Conservation (phyloP, 2,797 vertebrate species). For the Pempheris klunzingeri region DNA sequence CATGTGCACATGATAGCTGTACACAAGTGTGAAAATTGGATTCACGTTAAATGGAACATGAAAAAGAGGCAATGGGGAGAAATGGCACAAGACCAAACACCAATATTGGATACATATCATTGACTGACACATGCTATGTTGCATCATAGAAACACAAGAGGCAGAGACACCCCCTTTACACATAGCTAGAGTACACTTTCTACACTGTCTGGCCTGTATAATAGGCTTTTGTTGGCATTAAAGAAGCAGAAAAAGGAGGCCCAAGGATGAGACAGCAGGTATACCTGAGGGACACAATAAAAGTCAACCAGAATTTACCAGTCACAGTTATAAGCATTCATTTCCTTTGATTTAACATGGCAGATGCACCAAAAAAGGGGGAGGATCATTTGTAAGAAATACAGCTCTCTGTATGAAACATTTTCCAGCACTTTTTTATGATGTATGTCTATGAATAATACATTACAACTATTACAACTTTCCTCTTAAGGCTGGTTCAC, state of each 20-base stretch:
- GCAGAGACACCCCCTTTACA: neutral
- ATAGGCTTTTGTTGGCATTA: conserved; percentile 23
- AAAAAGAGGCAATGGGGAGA: conserved; percentile 51
- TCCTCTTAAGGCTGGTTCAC: conserved; percentile 35
- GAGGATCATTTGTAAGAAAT: conserved; percentile 49
- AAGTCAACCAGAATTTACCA: conserved; percentile 47
- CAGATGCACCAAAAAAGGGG: conserved; percentile 36
- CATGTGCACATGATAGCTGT: conserved; percentile 48
- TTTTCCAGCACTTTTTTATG: conserved; percentile 33
- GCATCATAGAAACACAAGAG: conserved; percentile 19
- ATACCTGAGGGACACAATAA: conserved; percentile 54
- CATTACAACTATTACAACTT: conserved; percentile 34
- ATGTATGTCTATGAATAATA: conserved; percentile 49
- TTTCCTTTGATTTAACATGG: conserved; percentile 36
- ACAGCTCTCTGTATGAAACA: conserved; percentile 29
- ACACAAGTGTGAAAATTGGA: conserved; percentile 62
- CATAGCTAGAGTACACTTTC: neutral
- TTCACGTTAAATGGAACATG: conserved; percentile 73
- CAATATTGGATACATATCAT: conserved; percentile 59
- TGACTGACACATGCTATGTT: conserved; percentile 30
- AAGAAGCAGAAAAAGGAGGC: conserved; percentile 27
- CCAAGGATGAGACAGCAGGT: conserved; percentile 9
- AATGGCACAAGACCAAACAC: conserved; percentile 42
- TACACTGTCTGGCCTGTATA: neutral
- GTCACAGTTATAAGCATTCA: conserved; percentile 38